phyloP scores from a whole-genome alignment of 2,888 invertebrate genomes.

The Scrobipalpa atriplicella region DNA sequence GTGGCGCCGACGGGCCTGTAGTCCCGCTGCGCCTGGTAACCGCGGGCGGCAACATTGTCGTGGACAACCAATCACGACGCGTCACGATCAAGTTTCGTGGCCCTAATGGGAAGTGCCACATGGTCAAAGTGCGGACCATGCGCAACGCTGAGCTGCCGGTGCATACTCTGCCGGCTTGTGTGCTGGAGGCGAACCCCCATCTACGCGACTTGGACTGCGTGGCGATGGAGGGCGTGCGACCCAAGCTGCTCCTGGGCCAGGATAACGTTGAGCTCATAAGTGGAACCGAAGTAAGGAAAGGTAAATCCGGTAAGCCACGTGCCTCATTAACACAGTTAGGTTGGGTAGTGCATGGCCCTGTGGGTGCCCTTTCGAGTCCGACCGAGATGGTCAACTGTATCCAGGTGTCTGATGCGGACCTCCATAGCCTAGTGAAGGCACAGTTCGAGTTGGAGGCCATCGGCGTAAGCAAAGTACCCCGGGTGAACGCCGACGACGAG shows the following conservation, averaged over 20 bases:
- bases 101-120: not conserved
- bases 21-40: not conserved
- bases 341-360: conserved; percentile 28
- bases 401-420: not conserved
- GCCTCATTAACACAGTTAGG: conserved; percentile 29
- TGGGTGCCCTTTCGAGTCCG: not conserved
- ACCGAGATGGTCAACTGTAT: not conserved
- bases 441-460: conserved; percentile 20
- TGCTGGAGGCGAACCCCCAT: not conserved
- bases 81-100: not conserved
- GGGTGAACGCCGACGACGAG: not conserved
- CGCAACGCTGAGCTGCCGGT: not conserved
- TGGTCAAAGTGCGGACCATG: conserved; percentile 1
- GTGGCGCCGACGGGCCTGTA: not conserved
- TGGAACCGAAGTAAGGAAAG: conserved; percentile 21
- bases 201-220: not conserved
- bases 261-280: conserved; percentile 31
- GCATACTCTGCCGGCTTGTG: not conserved
- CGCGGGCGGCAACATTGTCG: not conserved
- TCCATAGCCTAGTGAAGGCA: not conserved
- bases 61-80: not conserved
- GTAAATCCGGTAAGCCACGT: conserved; percentile 29
- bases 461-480: not conserved
- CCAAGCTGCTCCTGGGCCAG: conserved; percentile 28
- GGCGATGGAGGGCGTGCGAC: not conserved